Conservation (phyloP, 2,888 invertebrate genomes). For the Abscondita cerata region DNA sequence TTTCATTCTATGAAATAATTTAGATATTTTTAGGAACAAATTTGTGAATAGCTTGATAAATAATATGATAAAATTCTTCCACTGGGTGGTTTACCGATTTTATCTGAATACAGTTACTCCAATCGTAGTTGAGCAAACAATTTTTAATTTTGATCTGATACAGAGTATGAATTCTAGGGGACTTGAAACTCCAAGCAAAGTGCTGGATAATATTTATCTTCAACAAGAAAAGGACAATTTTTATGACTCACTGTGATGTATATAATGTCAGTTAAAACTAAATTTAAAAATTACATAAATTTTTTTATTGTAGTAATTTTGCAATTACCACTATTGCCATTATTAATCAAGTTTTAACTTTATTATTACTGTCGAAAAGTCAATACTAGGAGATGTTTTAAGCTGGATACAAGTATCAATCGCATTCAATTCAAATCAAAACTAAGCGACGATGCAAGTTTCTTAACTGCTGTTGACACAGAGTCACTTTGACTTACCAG, state of each 20-base stretch:
- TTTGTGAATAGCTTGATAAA: not conserved
- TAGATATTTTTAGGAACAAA: not conserved
- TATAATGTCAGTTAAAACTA: not conserved
- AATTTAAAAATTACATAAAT: not conserved
- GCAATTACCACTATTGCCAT: too few species aligned
- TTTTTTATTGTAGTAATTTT: not conserved
- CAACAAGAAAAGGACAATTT: not conserved
- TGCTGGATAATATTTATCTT: not conserved
- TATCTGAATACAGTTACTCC: not conserved
- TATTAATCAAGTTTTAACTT: too few species aligned
- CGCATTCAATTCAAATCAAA: too few species aligned
- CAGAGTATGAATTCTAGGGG: not conserved
- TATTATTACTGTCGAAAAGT: too few species aligned
- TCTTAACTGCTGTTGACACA: too few species aligned
- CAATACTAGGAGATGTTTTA: too few species aligned
- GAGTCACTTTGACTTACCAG: too few species aligned
- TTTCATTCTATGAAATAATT: too few species aligned
- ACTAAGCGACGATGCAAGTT: too few species aligned
- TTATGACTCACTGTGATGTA: not conserved
- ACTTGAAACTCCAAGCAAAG: not conserved
- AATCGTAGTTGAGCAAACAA: not conserved
- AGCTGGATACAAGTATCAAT: too few species aligned
- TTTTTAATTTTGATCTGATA: not conserved
- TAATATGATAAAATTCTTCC: not conserved
- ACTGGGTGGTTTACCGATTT: not conserved